Conservation (phyloP, 2,797 vertebrate species). For the Gambusia yucatana region DNA sequence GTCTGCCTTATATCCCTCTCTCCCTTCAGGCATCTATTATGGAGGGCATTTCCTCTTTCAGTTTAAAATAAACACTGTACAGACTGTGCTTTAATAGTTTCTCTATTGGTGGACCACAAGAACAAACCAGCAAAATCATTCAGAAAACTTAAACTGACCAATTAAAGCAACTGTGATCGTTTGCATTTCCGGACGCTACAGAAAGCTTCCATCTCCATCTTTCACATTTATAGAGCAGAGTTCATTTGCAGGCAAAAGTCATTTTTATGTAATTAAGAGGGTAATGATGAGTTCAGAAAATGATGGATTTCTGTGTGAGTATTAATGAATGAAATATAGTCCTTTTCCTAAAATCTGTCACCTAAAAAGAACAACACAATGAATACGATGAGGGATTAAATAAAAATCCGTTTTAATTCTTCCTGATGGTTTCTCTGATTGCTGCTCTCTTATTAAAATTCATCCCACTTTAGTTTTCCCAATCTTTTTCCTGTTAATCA, state of each 20-base stretch:
- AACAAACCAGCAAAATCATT: slow-evolving; percentile 25
- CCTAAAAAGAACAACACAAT: slow-evolving; percentile 45
- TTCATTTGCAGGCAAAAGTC: slow-evolving; percentile 36
- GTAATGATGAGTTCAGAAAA: slow-evolving; percentile 35
- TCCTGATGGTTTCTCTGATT: slow-evolving; percentile 49
- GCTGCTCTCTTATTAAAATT: slow-evolving; percentile 11
- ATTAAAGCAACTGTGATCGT: slow-evolving; percentile 55
- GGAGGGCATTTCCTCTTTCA: slow-evolving; percentile 46
- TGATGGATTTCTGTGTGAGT: slow-evolving; percentile 37
- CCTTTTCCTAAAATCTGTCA: slow-evolving; percentile 45
- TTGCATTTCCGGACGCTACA: slow-evolving; percentile 42
- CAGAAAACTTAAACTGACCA: slow-evolving; percentile 41
- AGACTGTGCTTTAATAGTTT: slow-evolving; percentile 21
- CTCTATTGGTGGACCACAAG: slow-evolving; percentile 4
- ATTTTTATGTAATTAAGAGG: slow-evolving; percentile 52
- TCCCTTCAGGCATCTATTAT: slow-evolving; percentile 47
- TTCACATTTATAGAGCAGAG: slow-evolving; percentile 28
- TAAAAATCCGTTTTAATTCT: slow-evolving; percentile 37
- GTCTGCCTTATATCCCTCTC: slow-evolving; percentile 39
- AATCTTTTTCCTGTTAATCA: neutral
- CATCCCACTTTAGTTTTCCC: neutral
- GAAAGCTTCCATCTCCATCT: slow-evolving; percentile 17
- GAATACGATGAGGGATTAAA: slow-evolving; percentile 40
- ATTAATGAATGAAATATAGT: slow-evolving; percentile 50
- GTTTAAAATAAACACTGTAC: slow-evolving; percentile 38